Evolutionary conservation across 2,113 vertebrate genomes (phyloP).

Genomic region (Centropus unirufus): DNA sequence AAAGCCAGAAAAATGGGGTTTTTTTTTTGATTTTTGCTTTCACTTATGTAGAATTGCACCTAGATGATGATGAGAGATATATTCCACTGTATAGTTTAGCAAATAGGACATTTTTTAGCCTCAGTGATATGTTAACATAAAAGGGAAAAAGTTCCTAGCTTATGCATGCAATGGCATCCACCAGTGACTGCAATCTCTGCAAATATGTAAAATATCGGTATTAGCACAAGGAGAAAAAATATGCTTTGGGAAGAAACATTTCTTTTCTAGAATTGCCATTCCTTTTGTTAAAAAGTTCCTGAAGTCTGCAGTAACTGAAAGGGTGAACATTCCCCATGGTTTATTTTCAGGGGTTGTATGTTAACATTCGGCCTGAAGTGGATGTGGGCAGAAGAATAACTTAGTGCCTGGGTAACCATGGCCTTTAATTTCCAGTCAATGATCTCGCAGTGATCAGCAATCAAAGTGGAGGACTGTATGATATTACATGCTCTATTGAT

Average conservation of each 20-base stretch:
- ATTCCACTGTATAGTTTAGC: neutral
- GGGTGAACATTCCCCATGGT: neutral
- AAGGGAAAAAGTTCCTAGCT: neutral
- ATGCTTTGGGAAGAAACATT: neutral
- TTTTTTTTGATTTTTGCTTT: constrained; percentile 9
- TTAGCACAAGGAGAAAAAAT: neutral
- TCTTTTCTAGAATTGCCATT: neutral
- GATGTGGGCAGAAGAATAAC: neutral
- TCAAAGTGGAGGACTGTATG: neutral
- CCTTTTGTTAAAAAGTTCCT: neutral
- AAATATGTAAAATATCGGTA: neutral
- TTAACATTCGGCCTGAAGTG: neutral
- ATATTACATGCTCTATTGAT: neutral
- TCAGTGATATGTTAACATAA: neutral
- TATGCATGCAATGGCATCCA: neutral
- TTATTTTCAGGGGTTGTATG: neutral
- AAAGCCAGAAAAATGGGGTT: neutral
- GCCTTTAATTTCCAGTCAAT: neutral
- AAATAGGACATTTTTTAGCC: neutral
- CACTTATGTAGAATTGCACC: neutral
- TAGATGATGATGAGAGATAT: neutral
- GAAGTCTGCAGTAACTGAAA: neutral
- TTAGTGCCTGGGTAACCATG: neutral
- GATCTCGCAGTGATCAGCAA: neutral
- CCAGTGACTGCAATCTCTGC: neutral